Conservation (phyloP, 2,113 vertebrate genomes). For the Sula dactylatra region DNA sequence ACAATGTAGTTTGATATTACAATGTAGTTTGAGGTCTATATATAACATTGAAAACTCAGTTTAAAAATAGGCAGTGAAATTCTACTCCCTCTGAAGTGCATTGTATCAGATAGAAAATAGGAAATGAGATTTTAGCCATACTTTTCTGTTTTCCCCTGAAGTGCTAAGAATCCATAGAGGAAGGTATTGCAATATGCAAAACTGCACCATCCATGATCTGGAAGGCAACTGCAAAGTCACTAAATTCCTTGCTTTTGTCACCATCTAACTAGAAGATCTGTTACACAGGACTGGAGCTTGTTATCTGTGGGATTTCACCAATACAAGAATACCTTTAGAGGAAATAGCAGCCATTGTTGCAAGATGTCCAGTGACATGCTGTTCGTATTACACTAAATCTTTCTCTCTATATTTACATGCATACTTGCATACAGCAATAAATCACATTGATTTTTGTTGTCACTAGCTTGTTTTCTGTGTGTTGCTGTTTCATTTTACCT, state of each 20-base stretch:
- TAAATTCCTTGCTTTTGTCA: neutral
- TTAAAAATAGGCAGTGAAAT: neutral
- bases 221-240: neutral
- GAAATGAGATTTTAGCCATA: neutral
- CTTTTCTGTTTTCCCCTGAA: neutral
- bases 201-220: neutral
- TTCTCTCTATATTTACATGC: neutral
- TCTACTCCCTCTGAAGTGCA: neutral
- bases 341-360: neutral
- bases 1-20: neutral
- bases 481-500: neutral
- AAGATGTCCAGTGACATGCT: neutral
- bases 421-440: neutral
- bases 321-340: neutral
- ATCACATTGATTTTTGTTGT: neutral
- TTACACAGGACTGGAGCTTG: neutral
- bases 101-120: neutral
- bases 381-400: neutral
- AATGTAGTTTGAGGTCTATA: neutral
- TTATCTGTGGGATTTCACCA: neutral
- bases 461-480: neutral
- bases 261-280: neutral
- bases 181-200: accelerated
- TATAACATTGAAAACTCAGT: neutral
- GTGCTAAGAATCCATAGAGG: neutral